Evolutionary conservation across 1,140 invertebrate genomes (phyloP), one percentile per base, ranked within the genome.

Genomic region (Neodiprion virginianus): DNA sequence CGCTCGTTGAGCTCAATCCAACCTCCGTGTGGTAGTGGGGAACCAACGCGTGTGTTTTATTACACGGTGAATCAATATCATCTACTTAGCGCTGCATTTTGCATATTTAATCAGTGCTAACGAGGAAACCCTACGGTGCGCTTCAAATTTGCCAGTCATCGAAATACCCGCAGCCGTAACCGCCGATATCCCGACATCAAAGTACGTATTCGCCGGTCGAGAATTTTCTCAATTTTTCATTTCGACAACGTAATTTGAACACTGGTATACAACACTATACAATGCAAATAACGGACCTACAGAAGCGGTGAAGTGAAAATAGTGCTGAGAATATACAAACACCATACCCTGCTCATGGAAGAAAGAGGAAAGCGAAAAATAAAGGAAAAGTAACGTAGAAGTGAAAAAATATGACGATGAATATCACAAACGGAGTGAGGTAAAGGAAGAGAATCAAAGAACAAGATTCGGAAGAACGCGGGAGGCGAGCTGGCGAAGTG

Each of bases 401-500:
- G 28, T 40, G n/a, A 61, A 61, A 61, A 8, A 3, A 14, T 61
- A 61, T 40, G 1, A 40, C 5, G 28, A 40, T 40, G 28, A 40
- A 40, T 40, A 40, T 40, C 28, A 40, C 28, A 40, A 40, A 40
- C 28, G n/a, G 8, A 61, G 53, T 14, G 8, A 61, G 53, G n/a
- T 12, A 61, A 17, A 61, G n/a, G 53, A 61, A 12, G 11, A 14
- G 53, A 61, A 61, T 40, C 53, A 17, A 17, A 11, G 53, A 61
- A 61, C 53, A 17, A 61, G 53, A 17, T 61, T 14, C 53, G 53
- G 53, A 61, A 61, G 53, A 61, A 61, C 53, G 53, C 53, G 53
- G 53, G 53, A 61, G 8, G 53, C 53, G n/a, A 17, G 53, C 53
- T 8, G 53, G 53, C n/a, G 53, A 82, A 79, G 81, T 81, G 80